Evolutionary conservation across 2,888 invertebrate species (phyloP), one percentile per base, ranked within the genome.

Genomic region (Rhogogaster chlorosoma): DNA sequence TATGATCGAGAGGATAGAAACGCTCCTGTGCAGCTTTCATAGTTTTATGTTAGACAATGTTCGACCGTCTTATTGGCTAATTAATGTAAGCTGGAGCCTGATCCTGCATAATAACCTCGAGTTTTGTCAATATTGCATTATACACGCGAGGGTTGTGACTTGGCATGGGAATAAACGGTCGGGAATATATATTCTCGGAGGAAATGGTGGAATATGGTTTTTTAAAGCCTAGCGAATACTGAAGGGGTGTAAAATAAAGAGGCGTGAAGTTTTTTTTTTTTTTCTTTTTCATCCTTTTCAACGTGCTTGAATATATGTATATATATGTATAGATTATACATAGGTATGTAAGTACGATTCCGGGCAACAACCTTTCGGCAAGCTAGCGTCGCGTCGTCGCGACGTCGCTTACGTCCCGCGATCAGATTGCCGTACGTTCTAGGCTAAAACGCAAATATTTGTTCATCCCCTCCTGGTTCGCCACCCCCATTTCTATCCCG

Each of bases 361-460:
- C n/a, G 53, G n/a, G 53, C 53, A 53, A n/a, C 53, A n/a, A 53
- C 53, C 53, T n/a, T 53, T 53, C 5, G n/a, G n/a, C n/a, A 53
- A 53, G 15, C 53, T n/a, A 53, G 53, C 53, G 7, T 38, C 38
- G 9, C 38, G 38, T n/a, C 53, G 53, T 53, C n/a, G 53, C 53
- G 53, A 53, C 53, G 53, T n/a, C 53, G n/a, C 7, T 53, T 53
- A 67, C 29, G 15, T 32, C 15, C 32, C 67, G 18, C 67, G 67
- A 67, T 67, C 26, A 32, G 26, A 67, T 67, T 67, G 67, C 32
- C 32, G 29, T 18, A 32, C 67, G 32, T 67, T 67, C 32, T 67
- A 32, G 67, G 22, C n/a, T 73, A 9, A 18, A 22, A 42, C 7
- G 71, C 71, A 73, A 73, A 73, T 73, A 73, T 73, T 73, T 73